phyloP scores from a whole-genome alignment of 2,888 invertebrate species.

The Zelleria hepariella region DNA sequence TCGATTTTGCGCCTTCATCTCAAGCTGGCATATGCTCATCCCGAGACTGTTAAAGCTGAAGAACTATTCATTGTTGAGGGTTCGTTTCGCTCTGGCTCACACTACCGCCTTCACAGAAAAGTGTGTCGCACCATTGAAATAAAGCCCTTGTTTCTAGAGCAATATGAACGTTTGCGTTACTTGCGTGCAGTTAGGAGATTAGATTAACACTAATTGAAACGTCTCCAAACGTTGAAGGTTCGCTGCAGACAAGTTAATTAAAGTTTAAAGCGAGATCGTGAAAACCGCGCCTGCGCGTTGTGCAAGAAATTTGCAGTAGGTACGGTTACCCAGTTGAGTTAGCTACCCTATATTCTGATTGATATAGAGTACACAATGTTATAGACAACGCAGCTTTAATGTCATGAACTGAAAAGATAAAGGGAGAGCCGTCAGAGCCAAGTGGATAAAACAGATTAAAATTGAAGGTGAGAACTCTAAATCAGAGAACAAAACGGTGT shows the following conservation, averaged over 20 bases:
- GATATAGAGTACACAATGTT: background rate
- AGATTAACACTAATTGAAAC: conserved; percentile 44
- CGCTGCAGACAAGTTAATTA: conserved; percentile 40
- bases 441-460: no score
- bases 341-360: background rate
- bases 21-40: no score
- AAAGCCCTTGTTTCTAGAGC: background rate
- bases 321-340: background rate
- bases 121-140: background rate
- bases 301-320: background rate
- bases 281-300: conserved; percentile 19
- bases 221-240: conserved; percentile 39
- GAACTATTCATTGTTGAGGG: no score
- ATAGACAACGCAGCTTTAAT: background rate
- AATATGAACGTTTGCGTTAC: background rate
- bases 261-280: conserved; percentile 35
- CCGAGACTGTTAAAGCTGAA: no score
- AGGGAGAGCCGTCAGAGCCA: no score
- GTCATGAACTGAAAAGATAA: no score
- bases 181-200: conserved; percentile 19
- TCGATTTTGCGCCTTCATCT: no score
- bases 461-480: no score
- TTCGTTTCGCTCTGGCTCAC: background rate
- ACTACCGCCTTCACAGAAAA: background rate
- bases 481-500: no score